Conservation (phyloP, 2,797 vertebrate genomes). For the Sebastes nivosus region DNA sequence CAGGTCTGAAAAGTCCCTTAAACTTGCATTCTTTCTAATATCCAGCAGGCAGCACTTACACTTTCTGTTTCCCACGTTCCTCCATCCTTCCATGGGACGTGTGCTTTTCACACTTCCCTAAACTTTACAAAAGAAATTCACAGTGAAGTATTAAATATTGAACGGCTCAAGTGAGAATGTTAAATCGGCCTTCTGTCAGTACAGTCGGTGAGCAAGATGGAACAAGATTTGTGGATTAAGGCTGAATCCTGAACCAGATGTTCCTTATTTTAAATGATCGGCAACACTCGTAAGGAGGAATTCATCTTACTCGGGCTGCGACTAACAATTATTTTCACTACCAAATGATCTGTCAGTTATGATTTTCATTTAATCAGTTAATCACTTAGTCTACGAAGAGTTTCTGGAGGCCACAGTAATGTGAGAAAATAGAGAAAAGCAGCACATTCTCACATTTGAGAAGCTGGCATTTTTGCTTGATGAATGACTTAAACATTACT, state of each 20-base stretch:
- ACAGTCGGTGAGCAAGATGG: conserved; percentile 10
- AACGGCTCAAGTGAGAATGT: conserved; percentile 37
- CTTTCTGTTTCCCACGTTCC: conserved; percentile 16
- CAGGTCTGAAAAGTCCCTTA: no score
- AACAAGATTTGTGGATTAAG: conserved; percentile 41
- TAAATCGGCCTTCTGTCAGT: conserved; percentile 20
- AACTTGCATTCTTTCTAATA: no score
- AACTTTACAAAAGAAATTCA: conserved; percentile 68
- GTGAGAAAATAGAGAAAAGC: no score
- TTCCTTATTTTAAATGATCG: not conserved
- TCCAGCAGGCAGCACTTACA: not conserved
- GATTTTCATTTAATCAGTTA: not conserved
- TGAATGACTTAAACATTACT: no score
- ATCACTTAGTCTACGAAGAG: not conserved
- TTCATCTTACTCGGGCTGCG: not conserved
- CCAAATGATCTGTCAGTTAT: not conserved
- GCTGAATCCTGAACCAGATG: not conserved
- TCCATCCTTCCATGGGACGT: conserved; percentile 28
- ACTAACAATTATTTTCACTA: not conserved
- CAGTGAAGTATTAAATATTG: conserved; percentile 65
- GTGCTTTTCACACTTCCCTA: conserved; percentile 68
- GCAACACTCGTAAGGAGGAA: not conserved
- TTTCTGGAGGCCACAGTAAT: no score
- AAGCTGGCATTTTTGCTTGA: no score
- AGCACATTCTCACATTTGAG: no score